phyloP scores from a whole-genome alignment of 2,888 invertebrate species.

The Mechanitis messenoides region DNA sequence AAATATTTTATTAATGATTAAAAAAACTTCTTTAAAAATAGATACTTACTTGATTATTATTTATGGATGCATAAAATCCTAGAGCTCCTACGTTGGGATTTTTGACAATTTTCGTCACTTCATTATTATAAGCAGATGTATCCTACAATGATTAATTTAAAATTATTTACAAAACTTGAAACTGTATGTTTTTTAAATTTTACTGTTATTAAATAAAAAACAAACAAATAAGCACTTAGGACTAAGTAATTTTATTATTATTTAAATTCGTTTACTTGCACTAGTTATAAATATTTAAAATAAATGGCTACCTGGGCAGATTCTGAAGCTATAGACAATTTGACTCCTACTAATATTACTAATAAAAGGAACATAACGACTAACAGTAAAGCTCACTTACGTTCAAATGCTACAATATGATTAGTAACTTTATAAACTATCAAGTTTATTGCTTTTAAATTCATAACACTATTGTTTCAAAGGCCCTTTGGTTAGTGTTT shows the following conservation, averaged over 20 bases:
- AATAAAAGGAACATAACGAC: constrained; percentile 27
- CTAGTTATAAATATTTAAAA: neutral
- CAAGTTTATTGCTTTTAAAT: constrained; percentile 32
- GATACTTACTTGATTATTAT: constrained; percentile 17
- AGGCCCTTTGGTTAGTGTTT: constrained; percentile 26
- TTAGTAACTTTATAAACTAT: constrained; percentile 41
- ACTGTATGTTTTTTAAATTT: neutral
- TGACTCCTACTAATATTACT: constrained; percentile 20
- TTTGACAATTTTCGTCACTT: constrained; percentile 8
- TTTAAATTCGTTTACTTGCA: too few relatives aligned
- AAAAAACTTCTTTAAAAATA: neutral
- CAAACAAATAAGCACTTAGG: too few relatives aligned
- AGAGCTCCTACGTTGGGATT: constrained; percentile 20
- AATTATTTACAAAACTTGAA: neutral
- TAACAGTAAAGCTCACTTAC: constrained; percentile 1
- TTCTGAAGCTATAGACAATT: constrained; percentile 20
- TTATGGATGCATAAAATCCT: constrained; percentile 22
- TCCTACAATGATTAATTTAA: constrained; percentile 21
- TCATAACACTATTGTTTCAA: constrained; percentile 49
- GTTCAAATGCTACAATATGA: constrained; percentile 7
- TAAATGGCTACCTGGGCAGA: constrained; percentile 22
- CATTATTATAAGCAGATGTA: constrained; percentile 15
- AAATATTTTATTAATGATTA: neutral
- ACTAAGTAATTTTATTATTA: too few relatives aligned
- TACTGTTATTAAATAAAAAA: too few relatives aligned